Evolutionary conservation across 2,888 invertebrate genomes (phyloP), one percentile per base, ranked within the genome.

Genomic region (Chrysomela aeneicollis): DNA sequence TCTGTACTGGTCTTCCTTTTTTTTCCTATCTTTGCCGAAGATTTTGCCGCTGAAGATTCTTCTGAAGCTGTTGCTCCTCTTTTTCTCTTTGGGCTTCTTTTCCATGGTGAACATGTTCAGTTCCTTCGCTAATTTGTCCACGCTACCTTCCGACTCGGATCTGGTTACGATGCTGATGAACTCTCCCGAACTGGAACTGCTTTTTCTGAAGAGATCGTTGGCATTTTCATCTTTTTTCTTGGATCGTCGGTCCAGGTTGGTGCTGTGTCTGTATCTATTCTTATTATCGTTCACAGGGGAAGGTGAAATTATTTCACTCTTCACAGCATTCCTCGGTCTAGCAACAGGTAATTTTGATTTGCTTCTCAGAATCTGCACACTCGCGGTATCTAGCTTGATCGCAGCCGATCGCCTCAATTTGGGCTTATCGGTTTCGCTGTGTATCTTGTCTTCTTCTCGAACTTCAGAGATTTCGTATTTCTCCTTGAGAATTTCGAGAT

Each of bases 1-100:
- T 67, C 69, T 73, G 18, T 64, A 61, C 66, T 74, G 74, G 9
- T 79, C 76, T 58, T 83, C 83, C 65, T 84, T 83, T 53, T 82
- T 83, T 63, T 84, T 83, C 62, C 81, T 82, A 49, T 79, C 73
- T 62, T 81, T 82, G 1, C 78, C 68, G 71, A 81, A 79, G 51
- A 81, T 72, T 30, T 73, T 72, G 3, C 75, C 77, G 6, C 77
- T 71, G 49, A 82, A 79, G 42, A 82, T 75, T 67, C 74, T 78
- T 5, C 76, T 73, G 53, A 83, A 81, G 64, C 81, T 79, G 64
- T 75, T 79, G 53, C 75, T 73, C 5, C 82, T 76, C 71, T 81
- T 83, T 68, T 81, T 81, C 50, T 82, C 78, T 71, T 79, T 77
- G 1, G 71, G 63, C 61, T 76, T 76, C 17, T 71, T 68, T 21